Evolutionary conservation across 1,140 invertebrate species (phyloP).

Genomic region (Calliopsis andreniformis): DNA sequence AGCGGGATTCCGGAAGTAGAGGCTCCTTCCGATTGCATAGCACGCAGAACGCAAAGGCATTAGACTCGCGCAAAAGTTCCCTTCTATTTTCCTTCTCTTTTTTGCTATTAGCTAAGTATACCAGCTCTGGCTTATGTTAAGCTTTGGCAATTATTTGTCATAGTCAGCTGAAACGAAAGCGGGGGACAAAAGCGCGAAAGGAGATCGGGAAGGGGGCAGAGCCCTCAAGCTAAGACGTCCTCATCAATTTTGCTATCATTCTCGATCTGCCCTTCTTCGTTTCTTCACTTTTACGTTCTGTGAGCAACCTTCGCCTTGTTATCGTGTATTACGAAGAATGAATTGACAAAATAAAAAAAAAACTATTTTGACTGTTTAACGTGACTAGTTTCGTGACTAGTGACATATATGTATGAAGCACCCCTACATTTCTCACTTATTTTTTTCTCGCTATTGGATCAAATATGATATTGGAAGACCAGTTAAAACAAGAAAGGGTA

Average conservation of each 20-base stretch:
- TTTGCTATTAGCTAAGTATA: slow-evolving; percentile 79
- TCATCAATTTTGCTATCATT: slow-evolving; percentile 44
- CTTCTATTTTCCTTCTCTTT: slow-evolving; percentile 53
- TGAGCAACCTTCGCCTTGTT: not conserved
- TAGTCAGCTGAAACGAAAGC: slow-evolving; percentile 67
- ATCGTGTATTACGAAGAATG: too few species aligned
- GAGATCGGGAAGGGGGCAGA: not conserved
- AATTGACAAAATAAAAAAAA: too few species aligned
- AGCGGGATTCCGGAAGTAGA: not conserved
- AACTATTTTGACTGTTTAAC: too few species aligned
- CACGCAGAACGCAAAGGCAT: not conserved
- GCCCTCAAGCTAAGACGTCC: slow-evolving; percentile 35
- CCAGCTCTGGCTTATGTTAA: slow-evolving; percentile 78
- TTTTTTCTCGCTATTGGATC: too few species aligned
- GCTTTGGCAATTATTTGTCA: slow-evolving; percentile 78
- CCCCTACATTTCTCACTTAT: too few species aligned
- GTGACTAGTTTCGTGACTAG: too few species aligned
- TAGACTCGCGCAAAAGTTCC: slow-evolving; percentile 17
- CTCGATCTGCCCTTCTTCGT: not conserved
- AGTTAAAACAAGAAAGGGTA: too few species aligned
- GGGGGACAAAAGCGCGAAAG: slow-evolving; percentile 14
- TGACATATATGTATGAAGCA: too few species aligned
- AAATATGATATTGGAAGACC: too few species aligned
- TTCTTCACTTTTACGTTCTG: slow-evolving; percentile 5
- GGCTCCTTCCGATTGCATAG: not conserved